Evolutionary conservation across 2,797 vertebrate genomes (phyloP).

Genomic region (Callimico goeldii): DNA sequence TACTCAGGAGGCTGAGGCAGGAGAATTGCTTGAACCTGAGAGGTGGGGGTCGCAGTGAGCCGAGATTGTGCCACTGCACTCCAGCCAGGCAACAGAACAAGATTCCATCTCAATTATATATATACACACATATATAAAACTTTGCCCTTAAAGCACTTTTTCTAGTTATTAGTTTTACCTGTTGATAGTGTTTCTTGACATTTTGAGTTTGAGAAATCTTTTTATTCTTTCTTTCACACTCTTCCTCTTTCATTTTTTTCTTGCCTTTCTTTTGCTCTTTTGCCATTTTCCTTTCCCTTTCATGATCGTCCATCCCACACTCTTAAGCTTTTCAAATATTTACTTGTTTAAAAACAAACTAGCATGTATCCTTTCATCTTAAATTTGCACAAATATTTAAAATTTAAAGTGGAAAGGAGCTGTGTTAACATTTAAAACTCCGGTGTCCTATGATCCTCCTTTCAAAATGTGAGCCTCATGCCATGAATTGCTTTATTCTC

Average conservation of each 20-base stretch:
- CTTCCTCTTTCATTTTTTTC: neutral
- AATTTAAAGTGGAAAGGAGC: neutral
- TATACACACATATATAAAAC: neutral
- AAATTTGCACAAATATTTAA: neutral
- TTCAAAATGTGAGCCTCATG: neutral
- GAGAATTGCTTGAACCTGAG: neutral
- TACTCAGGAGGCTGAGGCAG: neutral
- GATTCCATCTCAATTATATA: neutral
- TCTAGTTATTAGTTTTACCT: constrained; percentile 23
- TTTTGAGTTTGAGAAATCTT: neutral
- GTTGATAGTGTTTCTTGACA: neutral
- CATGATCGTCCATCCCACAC: neutral
- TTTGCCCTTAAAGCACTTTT: constrained; percentile 51
- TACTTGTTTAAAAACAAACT: neutral
- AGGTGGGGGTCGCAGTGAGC: neutral
- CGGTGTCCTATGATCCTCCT: neutral
- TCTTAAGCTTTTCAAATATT: neutral
- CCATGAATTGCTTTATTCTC: neutral
- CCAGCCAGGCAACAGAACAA: neutral
- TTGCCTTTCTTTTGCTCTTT: neutral
- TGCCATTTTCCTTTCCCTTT: neutral
- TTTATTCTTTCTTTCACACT: neutral
- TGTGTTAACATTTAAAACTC: neutral
- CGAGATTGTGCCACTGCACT: neutral
- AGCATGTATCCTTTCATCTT: neutral